Percentiles rank a stretch among this genome's conserved stretches.
These are phyloP conservation scores for Halesus radiatus DNA, from an alignment of 1,140 invertebrate species.

Conservation along the genomic window DNA sequence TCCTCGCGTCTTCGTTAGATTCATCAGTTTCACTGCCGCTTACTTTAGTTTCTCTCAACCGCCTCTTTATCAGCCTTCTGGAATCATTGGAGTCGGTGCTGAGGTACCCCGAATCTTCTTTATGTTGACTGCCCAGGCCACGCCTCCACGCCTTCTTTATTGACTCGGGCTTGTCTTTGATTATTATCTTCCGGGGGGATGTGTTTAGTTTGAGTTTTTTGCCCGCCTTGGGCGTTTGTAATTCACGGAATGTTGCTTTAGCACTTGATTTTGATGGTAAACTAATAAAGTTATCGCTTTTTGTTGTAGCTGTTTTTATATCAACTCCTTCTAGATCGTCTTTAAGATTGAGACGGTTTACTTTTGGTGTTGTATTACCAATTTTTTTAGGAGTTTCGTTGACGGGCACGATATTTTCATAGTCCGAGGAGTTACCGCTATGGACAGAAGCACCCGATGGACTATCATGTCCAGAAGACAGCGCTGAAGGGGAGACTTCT, in stretches of 20 bases:
- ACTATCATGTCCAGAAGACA: conserved; percentile 57
- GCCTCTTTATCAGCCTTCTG: conserved; percentile 62
- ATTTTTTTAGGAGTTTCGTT: background rate
- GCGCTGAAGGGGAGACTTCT: conserved; percentile 53
- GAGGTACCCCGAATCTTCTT: conserved; percentile 80
- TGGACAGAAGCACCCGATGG: conserved; percentile 66
- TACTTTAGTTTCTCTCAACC: conserved; percentile 63
- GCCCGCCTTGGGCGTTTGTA: conserved; percentile 52
- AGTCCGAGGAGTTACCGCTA: conserved; percentile 63
- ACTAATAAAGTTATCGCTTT: background rate
- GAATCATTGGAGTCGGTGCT: conserved; percentile 81
- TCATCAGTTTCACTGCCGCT: conserved; percentile 73
- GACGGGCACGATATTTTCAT: conserved; percentile 61
- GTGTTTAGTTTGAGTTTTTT: conserved; percentile 30
- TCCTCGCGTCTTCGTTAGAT: conserved; percentile 76
- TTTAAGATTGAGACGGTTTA: background rate
- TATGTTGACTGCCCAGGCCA: conserved; percentile 57
- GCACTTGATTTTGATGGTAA: conserved; percentile 9
- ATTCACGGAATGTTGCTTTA: conserved; percentile 44
- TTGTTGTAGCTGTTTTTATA: background rate
- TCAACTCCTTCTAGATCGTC: background rate
- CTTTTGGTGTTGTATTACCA: conserved; percentile 8
- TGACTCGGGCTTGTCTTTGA: conserved; percentile 29
- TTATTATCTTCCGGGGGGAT: conserved; percentile 27
- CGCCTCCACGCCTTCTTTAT: conserved; percentile 52